Base-by-base conservation (phyloP, 2,113 vertebrate genomes). In the Syrmaticus mikado region DNA sequence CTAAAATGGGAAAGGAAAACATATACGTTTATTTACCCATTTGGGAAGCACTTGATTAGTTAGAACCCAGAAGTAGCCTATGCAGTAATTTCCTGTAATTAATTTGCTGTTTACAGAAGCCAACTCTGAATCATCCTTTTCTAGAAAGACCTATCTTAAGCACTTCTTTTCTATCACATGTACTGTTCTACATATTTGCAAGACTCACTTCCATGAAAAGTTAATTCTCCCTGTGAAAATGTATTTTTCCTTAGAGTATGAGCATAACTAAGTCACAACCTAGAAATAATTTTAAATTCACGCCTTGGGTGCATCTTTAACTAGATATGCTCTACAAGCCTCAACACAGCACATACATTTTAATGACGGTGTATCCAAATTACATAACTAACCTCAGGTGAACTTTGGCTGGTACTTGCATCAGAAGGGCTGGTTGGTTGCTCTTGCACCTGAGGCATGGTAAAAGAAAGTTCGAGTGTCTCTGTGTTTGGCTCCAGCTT, bases 401-500 rank as follows among this genome's bases (percentile, higher is more conserved):
- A 97, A 92, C 98, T 98, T 83, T 98, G 97, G 95, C 96, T 98
- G 92, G 97, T 97, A 79, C 98, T 98, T 82, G 97, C 94, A 91
- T 97, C 97, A 91, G 98, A 97, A 85, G 98, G 93, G 52, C 98
- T 97, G 84, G 95, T 97, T 89, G 98, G 97, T 30, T 96, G 96
- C 81, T 98, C 96, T 48, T 98, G 97, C 87, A 97, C 95, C 92
- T 97, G 98, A 90, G 97, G 97, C 83, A 98, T 97, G 84, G 97
- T 97, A 94, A 98, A 98, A 87, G 98, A 95, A 92, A 98, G 98
- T 78, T 97, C 98, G 28, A 98, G 80, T 40, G 97, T 96, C 92
- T 98, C 98, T 77, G 97, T 71, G 85, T 94, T 97, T 94, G 98
- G 94, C 89, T 98, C 98, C 96, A 98, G 97, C 97, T 99, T 98